Conservation (phyloP, 2,113 vertebrate species). For the Ciconia maguari region DNA sequence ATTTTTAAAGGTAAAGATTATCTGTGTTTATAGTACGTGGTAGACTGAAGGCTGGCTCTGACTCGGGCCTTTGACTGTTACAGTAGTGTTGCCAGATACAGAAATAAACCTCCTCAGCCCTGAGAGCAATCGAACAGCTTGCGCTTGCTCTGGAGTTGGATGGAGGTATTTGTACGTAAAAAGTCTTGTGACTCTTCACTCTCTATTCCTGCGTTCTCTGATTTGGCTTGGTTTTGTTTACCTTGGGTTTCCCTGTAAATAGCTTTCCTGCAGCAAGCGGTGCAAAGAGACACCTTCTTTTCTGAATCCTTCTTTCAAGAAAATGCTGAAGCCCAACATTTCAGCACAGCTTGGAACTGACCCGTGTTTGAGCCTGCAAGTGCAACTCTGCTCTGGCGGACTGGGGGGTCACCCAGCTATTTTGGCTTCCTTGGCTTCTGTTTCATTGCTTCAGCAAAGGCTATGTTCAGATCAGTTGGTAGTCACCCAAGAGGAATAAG, state of each 20-base stretch:
- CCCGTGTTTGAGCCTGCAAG: fast-evolving
- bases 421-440: not conserved
- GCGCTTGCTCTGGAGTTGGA: not conserved
- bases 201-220: not conserved
- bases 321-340: not conserved
- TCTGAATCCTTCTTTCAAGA: not conserved
- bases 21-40: too few species aligned
- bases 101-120: not conserved
- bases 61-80: not conserved
- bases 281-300: not conserved
- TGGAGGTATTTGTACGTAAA: not conserved
- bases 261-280: not conserved
- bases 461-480: not conserved
- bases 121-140: not conserved
- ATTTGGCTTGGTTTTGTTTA: not conserved
- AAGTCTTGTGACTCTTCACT: not conserved
- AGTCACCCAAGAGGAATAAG: not conserved
- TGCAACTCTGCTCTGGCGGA: not conserved
- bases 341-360: not conserved
- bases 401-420: not conserved
- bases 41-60: not conserved
- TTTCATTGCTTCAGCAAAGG: not conserved
- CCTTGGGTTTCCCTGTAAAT: not conserved
- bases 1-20: not conserved
- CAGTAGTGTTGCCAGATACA: too few species aligned